Percentiles rank a stretch among this genome's conserved stretches.
These are phyloP conservation scores for Bufo bufo DNA, from an alignment of 2,113 vertebrate species.

Conservation along the genomic window DNA sequence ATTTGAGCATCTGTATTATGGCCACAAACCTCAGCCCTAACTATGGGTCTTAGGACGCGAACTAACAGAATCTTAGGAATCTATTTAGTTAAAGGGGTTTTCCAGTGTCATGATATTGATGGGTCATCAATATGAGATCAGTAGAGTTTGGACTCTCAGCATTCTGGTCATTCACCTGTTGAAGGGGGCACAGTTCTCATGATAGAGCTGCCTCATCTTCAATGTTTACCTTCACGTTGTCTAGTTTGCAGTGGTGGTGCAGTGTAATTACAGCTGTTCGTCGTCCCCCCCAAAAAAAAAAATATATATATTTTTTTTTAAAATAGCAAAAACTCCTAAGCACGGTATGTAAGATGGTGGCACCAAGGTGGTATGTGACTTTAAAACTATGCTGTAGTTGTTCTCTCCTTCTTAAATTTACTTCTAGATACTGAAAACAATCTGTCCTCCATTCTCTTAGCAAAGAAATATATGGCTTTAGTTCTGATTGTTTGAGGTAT, in stretches of 20 bases:
- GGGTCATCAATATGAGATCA: no score
- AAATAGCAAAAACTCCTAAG: no score
- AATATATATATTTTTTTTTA: no score
- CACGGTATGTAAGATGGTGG: neutral
- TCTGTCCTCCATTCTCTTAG: neutral
- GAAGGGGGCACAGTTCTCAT: no score
- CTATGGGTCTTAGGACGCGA: neutral
- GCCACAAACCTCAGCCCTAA: neutral
- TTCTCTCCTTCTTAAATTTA: neutral
- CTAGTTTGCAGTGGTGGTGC: no score
- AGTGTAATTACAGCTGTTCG: no score
- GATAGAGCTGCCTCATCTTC: no score
- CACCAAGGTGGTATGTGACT: neutral
- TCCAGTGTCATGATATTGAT: neutral
- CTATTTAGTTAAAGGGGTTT: neutral
- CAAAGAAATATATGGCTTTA: slow-evolving; percentile 29
- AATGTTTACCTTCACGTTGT: no score
- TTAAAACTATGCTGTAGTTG: neutral
- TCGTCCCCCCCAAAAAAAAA: no score
- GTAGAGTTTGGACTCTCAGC: no score
- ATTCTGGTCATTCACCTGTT: no score
- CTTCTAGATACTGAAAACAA: neutral
- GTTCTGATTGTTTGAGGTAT: slow-evolving; percentile 14
- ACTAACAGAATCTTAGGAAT: neutral
- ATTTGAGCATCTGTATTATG: neutral